These are phyloP conservation scores for Micronycteris hirsuta DNA, from an alignment of 2,113 vertebrate genomes.

Conservation along the genomic window DNA sequence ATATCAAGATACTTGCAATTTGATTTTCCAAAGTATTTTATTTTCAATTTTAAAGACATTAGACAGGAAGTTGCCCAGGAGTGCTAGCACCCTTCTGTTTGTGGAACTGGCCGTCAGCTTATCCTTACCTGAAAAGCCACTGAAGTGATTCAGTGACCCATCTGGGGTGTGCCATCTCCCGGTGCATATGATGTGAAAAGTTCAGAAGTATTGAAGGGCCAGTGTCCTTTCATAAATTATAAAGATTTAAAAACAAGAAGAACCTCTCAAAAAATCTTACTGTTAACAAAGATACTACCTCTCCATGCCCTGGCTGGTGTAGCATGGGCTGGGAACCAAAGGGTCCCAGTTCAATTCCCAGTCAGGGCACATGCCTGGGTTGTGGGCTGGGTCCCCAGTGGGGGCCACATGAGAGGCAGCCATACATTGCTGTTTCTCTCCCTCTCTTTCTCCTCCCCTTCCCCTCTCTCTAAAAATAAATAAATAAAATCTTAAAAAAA, in stretches of 20 bases:
- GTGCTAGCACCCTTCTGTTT: fast-evolving
- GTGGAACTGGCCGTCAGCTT: conserved; percentile 59
- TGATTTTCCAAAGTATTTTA: not conserved
- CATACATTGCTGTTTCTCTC: too few relatives aligned
- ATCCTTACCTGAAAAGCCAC: conserved; percentile 86
- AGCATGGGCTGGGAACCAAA: too few relatives aligned
- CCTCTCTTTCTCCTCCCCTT: too few relatives aligned
- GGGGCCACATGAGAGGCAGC: too few relatives aligned
- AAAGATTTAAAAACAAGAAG: conserved; percentile 70
- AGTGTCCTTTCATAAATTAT: conserved; percentile 84
- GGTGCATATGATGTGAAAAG: conserved; percentile 82
- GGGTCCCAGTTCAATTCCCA: too few relatives aligned
- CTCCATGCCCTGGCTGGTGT: too few relatives aligned
- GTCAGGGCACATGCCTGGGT: too few relatives aligned
- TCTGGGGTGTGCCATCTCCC: conserved; percentile 83
- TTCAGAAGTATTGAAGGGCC: conserved; percentile 77
- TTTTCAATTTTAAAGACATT: not conserved
- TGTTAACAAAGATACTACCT: conserved; percentile 50
- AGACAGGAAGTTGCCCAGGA: not conserved
- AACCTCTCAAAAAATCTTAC: conserved; percentile 34
- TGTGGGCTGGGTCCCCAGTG: too few relatives aligned
- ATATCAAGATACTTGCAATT: not conserved
- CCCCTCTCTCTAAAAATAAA: too few relatives aligned
- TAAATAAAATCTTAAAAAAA: too few relatives aligned
- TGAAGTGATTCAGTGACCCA: conserved; percentile 84